phyloP scores from a whole-genome alignment of 2,888 invertebrate species.

The Brachyptera putata region DNA sequence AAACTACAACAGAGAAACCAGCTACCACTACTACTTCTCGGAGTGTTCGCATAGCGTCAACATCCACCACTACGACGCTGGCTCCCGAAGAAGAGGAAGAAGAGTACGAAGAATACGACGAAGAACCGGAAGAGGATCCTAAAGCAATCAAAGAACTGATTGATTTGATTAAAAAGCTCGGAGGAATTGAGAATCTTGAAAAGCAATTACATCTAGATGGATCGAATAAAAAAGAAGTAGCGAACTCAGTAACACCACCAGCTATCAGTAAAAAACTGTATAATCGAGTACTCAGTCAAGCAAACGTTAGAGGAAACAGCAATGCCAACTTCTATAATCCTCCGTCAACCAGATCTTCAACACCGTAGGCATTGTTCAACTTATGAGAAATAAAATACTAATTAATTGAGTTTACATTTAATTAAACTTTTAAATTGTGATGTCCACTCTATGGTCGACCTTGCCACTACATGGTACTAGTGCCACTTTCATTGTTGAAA shows the following conservation, averaged over 20 bases:
- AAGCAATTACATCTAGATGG: conserved; percentile 63
- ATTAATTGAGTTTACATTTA: too few species aligned
- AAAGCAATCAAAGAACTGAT: conserved; percentile 77
- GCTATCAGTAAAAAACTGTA: conserved; percentile 71
- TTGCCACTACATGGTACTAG: too few species aligned
- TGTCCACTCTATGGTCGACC: too few species aligned
- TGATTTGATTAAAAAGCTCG: conserved; percentile 79
- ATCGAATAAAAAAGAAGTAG: conserved; percentile 10
- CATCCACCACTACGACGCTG: conserved; percentile 47
- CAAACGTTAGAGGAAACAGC: conserved; percentile 40
- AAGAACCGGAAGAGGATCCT: conserved; percentile 63
- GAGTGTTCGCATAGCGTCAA: conserved; percentile 48
- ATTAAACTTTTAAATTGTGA: too few species aligned
- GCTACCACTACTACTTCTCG: conserved; percentile 45
- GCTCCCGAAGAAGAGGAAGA: conserved; percentile 50
- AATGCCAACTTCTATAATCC: conserved; percentile 13
- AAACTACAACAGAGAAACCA: conserved; percentile 43
- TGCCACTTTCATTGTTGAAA: too few species aligned
- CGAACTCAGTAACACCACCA: conserved; percentile 51
- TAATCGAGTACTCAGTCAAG: conserved; percentile 62
- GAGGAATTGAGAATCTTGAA: conserved; percentile 80
- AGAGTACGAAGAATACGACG: conserved; percentile 48
- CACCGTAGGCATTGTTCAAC: conserved; percentile 1
- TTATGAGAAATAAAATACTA: too few species aligned
- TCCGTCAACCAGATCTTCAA: conserved; percentile 8